phyloP scores from a whole-genome alignment of 2,797 vertebrate genomes.

The Varecia variegata region DNA sequence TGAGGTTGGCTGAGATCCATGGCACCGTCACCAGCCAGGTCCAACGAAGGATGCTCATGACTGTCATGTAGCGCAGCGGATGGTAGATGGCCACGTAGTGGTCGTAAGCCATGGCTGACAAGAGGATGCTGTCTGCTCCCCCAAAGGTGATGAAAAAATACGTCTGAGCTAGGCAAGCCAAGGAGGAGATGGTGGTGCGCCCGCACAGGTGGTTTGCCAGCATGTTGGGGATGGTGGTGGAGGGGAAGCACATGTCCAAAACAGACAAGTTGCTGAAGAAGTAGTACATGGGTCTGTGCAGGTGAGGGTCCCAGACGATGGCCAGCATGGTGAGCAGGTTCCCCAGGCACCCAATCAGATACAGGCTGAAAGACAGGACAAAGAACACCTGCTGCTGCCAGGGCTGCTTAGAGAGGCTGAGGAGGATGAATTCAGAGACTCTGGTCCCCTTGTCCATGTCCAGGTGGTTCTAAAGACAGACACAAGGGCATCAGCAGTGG shows the following conservation, averaged over 20 bases:
- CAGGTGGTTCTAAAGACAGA: background rate
- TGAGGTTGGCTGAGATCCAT: background rate
- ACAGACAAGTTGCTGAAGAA: slow-evolving; percentile 43
- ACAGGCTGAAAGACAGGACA: background rate
- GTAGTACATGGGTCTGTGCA: slow-evolving; percentile 34
- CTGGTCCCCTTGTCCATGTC: background rate
- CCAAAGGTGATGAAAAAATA: slow-evolving; percentile 24
- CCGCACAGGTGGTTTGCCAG: background rate
- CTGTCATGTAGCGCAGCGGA: background rate
- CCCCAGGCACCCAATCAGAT: background rate
- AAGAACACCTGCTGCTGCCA: background rate
- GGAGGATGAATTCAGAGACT: slow-evolving; percentile 9
- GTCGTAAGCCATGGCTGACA: background rate
- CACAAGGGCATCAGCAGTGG: background rate
- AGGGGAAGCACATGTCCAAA: slow-evolving; percentile 29
- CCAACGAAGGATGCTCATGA: background rate
- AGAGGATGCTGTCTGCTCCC: background rate
- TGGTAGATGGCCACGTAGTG: slow-evolving; percentile 4
- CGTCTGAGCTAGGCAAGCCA: background rate
- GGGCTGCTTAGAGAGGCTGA: background rate
- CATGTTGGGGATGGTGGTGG: slow-evolving; percentile 20
- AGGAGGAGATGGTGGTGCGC: background rate
- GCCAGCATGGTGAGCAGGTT: slow-evolving; percentile 40
- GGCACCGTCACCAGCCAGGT: background rate
- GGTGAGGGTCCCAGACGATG: background rate